Evolutionary conservation across 92 coral and sea anemone species (phyloP).

Genomic region (Zoanthus solanderi): DNA sequence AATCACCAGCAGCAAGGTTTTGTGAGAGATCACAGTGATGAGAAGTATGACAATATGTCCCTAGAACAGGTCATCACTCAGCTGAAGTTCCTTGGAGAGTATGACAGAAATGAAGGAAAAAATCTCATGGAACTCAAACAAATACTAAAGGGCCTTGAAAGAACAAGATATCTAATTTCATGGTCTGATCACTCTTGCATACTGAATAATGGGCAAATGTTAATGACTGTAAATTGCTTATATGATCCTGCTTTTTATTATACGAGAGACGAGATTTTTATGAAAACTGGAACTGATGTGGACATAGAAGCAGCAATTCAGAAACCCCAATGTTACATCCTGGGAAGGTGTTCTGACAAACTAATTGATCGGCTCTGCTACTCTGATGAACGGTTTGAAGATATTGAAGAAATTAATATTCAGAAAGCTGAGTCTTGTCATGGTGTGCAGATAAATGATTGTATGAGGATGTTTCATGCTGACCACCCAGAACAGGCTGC

Average conservation of each 20-base stretch:
- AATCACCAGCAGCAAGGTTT: background rate
- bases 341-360: slow-evolving; percentile 14
- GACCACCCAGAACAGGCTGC: background rate
- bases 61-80: background rate
- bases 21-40: background rate
- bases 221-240: slow-evolving; percentile 9
- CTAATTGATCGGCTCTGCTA: slow-evolving; percentile 20
- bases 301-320: slow-evolving; percentile 23
- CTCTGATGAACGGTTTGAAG: slow-evolving; percentile 14
- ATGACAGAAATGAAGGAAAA: background rate
- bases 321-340: slow-evolving; percentile 17
- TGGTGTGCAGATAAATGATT: background rate
- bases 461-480: background rate
- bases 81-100: slow-evolving; percentile 1
- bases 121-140: slow-evolving; percentile 1
- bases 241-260: slow-evolving; percentile 15
- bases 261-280: background rate
- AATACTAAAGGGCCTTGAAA: slow-evolving; percentile 6
- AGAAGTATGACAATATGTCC: background rate
- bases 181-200: slow-evolving; percentile 17
- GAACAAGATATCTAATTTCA: background rate
- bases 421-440: slow-evolving; percentile 11
- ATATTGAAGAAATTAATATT: slow-evolving; percentile 1
- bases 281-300: slow-evolving; percentile 7
- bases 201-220: slow-evolving; percentile 2